A percentile compares a stretch with the other conserved stretches of the same genome.
phyloP scores from a whole-genome alignment of 2,797 vertebrate genomes.

The Lycodopsis pacificus region DNA sequence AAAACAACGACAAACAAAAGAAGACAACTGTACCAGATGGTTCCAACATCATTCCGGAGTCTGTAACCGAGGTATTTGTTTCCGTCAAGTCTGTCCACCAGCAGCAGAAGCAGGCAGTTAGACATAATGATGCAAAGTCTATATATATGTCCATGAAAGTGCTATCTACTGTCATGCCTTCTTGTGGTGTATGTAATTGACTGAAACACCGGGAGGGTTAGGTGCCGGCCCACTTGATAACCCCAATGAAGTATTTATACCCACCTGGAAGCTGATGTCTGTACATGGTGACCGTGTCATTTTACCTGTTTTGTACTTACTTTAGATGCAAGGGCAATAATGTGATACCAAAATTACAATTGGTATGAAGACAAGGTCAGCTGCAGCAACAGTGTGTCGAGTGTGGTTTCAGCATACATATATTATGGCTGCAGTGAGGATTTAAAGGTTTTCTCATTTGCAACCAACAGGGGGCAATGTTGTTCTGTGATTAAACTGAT shows the following conservation, averaged over 20 bases:
- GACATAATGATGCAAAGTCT: background rate
- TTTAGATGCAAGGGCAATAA: conserved; percentile 32
- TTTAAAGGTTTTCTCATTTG: conserved; percentile 31
- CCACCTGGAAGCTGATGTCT: conserved; percentile 8
- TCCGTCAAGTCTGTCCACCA: background rate
- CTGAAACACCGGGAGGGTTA: conserved; percentile 5
- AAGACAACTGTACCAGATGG: background rate
- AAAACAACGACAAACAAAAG: background rate
- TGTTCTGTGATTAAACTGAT: conserved; percentile 69
- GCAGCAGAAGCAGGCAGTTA: conserved; percentile 4
- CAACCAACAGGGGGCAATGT: conserved; percentile 85
- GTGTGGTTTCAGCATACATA: conserved; percentile 39
- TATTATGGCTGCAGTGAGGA: conserved; percentile 22
- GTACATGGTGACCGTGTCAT: conserved; percentile 5
- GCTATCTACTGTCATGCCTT: conserved; percentile 3
- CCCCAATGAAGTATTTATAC: conserved; percentile 5
- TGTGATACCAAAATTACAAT: conserved; percentile 35
- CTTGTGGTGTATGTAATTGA: conserved; percentile 25
- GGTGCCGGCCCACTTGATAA: background rate
- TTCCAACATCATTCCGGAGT: background rate
- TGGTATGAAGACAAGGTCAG: conserved; percentile 49
- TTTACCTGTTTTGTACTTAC: conserved; percentile 22
- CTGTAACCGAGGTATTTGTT: background rate
- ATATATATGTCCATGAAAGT: background rate
- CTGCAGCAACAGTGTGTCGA: conserved; percentile 24